Evolutionary conservation across 1,140 invertebrate genomes (phyloP).

Genomic region (Epicauta chinensis): DNA sequence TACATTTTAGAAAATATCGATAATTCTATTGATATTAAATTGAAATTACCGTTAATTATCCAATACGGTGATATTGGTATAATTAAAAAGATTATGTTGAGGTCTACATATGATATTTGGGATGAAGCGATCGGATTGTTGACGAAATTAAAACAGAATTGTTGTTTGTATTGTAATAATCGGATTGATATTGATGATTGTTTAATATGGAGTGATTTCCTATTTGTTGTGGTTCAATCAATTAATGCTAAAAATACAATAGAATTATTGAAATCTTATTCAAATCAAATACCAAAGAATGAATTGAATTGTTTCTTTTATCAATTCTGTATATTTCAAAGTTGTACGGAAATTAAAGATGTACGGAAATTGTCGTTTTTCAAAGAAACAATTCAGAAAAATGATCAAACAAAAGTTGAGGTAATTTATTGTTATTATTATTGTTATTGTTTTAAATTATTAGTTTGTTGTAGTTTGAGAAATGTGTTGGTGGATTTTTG

Average conservation of each 20-base stretch:
- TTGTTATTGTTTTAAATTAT: conserved; percentile 16
- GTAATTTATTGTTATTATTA: not conserved
- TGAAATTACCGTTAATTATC: conserved; percentile 29
- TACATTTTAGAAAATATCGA: conserved; percentile 17
- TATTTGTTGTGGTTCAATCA: conserved; percentile 35
- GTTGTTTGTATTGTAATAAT: conserved; percentile 40
- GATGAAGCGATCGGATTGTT: conserved; percentile 29
- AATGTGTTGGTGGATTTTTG: conserved; percentile 24
- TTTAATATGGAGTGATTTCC: conserved; percentile 39
- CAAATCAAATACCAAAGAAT: conserved; percentile 36
- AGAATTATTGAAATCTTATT: conserved; percentile 36
- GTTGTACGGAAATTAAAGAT: conserved; percentile 4
- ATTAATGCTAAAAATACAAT: conserved; percentile 35
- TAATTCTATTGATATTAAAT: conserved; percentile 15
- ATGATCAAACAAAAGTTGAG: conserved; percentile 3
- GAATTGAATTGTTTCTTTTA: conserved; percentile 39
- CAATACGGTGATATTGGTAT: conserved; percentile 33
- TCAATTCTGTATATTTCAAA: conserved; percentile 36
- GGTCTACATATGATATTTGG: conserved; percentile 36
- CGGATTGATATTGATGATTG: conserved; percentile 25
- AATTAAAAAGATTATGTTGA: conserved; percentile 22
- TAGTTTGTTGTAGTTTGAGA: conserved; percentile 27
- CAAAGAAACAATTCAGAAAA: not conserved
- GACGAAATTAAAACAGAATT: conserved; percentile 34
- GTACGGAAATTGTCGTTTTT: not conserved